Percentiles rank a stretch among this genome's conserved stretches.
Conservation (phyloP, 1,140 invertebrate species). For the Drosophila bifasciata region DNA sequence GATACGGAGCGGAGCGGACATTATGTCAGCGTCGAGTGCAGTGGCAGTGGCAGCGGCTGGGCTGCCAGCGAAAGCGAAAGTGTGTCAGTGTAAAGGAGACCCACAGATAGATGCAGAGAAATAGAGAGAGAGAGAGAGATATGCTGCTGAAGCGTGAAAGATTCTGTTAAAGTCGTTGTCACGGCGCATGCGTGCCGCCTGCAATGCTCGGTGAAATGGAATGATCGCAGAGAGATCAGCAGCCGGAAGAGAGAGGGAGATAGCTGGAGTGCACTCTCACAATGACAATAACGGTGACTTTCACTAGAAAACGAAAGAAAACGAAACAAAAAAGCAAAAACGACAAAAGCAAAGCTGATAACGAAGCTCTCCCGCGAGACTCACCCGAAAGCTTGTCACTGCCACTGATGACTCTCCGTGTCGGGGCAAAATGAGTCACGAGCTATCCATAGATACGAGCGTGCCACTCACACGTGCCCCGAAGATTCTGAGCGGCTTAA, state of each 20-base stretch:
- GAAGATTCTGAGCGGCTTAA: conserved; percentile 70
- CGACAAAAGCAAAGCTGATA: conserved; percentile 33
- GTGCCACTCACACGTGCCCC: background rate
- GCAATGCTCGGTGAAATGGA: conserved; percentile 64
- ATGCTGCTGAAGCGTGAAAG: conserved; percentile 59
- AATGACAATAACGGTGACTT: conserved; percentile 66
- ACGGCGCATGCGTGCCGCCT: conserved; percentile 57
- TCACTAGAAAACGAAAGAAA: conserved; percentile 69
- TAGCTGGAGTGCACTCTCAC: conserved; percentile 23
- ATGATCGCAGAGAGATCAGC: conserved; percentile 48
- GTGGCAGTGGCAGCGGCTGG: background rate
- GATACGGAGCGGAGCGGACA: conserved; percentile 25
- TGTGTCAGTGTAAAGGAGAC: conserved; percentile 56
- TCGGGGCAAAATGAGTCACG: conserved; percentile 21
- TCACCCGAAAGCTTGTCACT: conserved; percentile 20
- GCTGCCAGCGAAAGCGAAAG: conserved; percentile 70
- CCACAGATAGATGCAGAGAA: conserved; percentile 2
- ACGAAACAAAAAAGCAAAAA: conserved; percentile 30
- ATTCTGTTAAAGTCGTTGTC: conserved; percentile 62
- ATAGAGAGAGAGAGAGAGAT: conserved; percentile 2
- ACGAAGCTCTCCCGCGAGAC: conserved; percentile 38
- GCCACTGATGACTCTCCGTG: background rate
- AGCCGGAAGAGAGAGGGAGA: conserved; percentile 3
- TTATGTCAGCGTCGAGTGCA: conserved; percentile 73
- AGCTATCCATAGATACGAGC: conserved; percentile 2